Conservation (phyloP, 2,888 invertebrate species). For the Microchrysa polita region DNA sequence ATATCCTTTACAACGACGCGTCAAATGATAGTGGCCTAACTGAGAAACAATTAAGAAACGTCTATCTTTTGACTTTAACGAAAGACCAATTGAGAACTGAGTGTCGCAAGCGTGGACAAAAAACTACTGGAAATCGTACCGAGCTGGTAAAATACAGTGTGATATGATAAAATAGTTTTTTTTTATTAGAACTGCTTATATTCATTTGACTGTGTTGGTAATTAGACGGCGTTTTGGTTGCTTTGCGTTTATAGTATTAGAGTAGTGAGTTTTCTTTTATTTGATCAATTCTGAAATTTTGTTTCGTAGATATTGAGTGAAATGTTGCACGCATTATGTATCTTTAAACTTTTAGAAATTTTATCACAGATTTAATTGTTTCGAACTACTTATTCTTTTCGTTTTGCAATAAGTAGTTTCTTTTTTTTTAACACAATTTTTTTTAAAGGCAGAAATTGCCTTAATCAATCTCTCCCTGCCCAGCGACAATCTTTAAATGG, state of each 20-base stretch:
- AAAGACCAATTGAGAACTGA: slow-evolving; percentile 76
- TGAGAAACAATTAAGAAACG: slow-evolving; percentile 55
- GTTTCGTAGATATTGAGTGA: too few species aligned
- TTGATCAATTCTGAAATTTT: too few species aligned
- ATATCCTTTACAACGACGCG: background rate
- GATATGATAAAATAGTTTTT: slow-evolving; percentile 16
- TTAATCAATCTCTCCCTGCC: too few species aligned
- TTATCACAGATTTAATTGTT: too few species aligned
- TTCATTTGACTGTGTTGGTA: background rate
- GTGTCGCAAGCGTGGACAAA: slow-evolving; percentile 75
- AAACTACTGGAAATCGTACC: slow-evolving; percentile 74
- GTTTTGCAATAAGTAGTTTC: too few species aligned
- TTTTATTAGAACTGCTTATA: background rate
- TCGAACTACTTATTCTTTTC: too few species aligned
- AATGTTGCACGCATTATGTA: too few species aligned
- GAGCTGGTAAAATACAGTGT: slow-evolving; percentile 70
- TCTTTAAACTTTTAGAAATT: too few species aligned
- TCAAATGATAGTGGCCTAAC: slow-evolving; percentile 49
- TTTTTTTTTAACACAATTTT: too few species aligned
- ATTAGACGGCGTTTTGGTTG: background rate
- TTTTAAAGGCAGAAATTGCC: too few species aligned
- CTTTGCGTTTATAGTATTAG: background rate
- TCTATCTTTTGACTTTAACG: slow-evolving; percentile 69
- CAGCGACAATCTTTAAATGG: too few species aligned
- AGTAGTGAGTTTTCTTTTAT: too few species aligned